Evolutionary conservation across 2,888 invertebrate species (phyloP).

Genomic region (Hemaris fuciformis): DNA sequence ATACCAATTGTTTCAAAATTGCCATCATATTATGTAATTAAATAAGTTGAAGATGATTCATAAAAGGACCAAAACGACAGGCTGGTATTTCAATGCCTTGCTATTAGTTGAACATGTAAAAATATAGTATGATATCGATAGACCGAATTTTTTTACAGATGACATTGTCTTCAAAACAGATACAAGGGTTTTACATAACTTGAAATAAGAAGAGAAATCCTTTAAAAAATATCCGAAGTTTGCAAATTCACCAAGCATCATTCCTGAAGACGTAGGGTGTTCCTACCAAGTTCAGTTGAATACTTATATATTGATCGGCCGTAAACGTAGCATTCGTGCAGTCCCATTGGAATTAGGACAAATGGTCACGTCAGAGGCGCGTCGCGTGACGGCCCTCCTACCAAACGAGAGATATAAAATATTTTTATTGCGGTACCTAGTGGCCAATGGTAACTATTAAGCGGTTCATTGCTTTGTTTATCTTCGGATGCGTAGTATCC

Average conservation of each 20-base stretch:
- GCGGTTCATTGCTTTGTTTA: conserved; percentile 59
- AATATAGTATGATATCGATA: too few species aligned
- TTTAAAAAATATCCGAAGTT: background rate
- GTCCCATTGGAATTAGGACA: conserved; percentile 53
- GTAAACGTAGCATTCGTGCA: conserved; percentile 33
- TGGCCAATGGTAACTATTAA: conserved; percentile 60
- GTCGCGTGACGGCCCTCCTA: conserved; percentile 55
- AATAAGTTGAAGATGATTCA: too few species aligned
- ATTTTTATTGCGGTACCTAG: conserved; percentile 63
- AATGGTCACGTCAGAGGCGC: conserved; percentile 48
- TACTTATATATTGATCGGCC: conserved; percentile 36
- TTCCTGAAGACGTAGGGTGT: conserved; percentile 32
- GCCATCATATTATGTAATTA: too few species aligned
- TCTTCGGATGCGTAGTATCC: conserved; percentile 33
- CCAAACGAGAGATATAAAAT: conserved; percentile 58
- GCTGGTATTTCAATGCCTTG: too few species aligned
- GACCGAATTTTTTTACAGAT: background rate
- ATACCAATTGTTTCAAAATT: too few species aligned
- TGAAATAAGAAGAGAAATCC: background rate
- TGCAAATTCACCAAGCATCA: conserved; percentile 15
- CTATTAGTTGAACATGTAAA: background rate
- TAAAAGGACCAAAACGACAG: too few species aligned
- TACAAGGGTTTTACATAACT: too few species aligned
- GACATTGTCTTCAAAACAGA: background rate
- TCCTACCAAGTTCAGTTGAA: conserved; percentile 52